Conservation (phyloP, 2,888 invertebrate species). For the Norana najaformis region DNA sequence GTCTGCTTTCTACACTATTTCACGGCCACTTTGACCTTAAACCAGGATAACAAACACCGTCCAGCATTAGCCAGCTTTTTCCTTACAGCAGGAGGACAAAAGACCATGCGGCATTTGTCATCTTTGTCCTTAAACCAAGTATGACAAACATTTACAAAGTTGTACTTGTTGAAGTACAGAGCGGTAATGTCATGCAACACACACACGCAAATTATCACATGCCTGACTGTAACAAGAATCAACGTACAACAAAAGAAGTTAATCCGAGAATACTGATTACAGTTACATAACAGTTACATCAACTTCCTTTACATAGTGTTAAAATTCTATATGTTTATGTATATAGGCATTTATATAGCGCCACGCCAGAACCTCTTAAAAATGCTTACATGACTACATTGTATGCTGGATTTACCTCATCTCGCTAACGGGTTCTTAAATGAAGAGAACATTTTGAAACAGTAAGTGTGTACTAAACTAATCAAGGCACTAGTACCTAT, state of each 20-base stretch:
- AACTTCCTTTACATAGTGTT: not conserved
- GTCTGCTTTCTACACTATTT: too few species aligned
- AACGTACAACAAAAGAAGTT: not conserved
- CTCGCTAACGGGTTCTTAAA: not conserved
- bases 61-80: not conserved
- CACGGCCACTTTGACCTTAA: not conserved
- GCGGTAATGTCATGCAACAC: not conserved
- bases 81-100: too few species aligned
- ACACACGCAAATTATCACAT: not conserved
- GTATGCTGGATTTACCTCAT: not conserved
- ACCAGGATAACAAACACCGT: not conserved
- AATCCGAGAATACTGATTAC: conserved; percentile 13
- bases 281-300: not conserved
- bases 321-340: too few species aligned
- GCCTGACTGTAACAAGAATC: not conserved
- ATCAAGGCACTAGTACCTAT: not conserved
- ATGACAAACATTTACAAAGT: too few species aligned
- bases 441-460: not conserved
- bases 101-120: too few species aligned
- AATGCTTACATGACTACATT: not conserved
- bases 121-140: too few species aligned
- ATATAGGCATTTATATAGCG: not conserved
- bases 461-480: not conserved
- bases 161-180: too few species aligned
- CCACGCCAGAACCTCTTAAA: not conserved